Evolutionary conservation across 2,888 invertebrate genomes (phyloP), one percentile per base, ranked within the genome.

Genomic region (Pristionchus exspectatus): DNA sequence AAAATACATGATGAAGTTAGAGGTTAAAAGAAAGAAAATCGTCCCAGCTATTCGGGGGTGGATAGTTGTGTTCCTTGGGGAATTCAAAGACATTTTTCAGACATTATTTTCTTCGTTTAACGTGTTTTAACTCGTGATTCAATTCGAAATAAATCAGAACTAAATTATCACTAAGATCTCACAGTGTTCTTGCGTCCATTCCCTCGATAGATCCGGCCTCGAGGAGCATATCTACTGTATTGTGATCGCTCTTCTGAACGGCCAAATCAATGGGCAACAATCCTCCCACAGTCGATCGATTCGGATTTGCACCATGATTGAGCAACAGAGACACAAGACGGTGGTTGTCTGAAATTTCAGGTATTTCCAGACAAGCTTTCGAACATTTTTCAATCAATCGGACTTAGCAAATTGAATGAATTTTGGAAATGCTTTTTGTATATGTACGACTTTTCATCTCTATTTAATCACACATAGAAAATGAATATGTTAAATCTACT

Each of bases 131-230:
- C 14, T 18, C 7, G 21, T 59, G 21, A 21, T 7, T 59, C 59
- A 14, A 18, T 2, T 59, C 2, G 14, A 59, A 59, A 59, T 4
- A 59, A 59, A 59, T 18, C 59, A 59, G 9, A 21, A 59, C 38
- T 38, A 38, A 38, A 3, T 38, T 38, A 3, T 38, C 38, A 38
- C 18, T 63, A 63, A 63, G 10, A n/a, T 63, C 88, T 81, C 81
- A 89, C 89, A 89, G 5, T 16, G 27, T 44, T 7, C 83, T 21
- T 1, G 81, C 89, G 16, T 89, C 83, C 33, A 83, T 30, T 33
- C 89, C 89, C 66, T 89, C 89, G 18, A 83, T 81, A 10, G 89
- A 89, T 59, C 89, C 89, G 2, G 89, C 89, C n/a, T 89, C 89
- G 63, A 89, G 89, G 0, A 89, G 89, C 89, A 89, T 89, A 30